A percentile compares a stretch with the other conserved stretches of the same genome.
These are phyloP conservation scores for Listrodromus nycthemerus DNA, from an alignment of 2,888 invertebrate genomes.

Conservation along the genomic window DNA sequence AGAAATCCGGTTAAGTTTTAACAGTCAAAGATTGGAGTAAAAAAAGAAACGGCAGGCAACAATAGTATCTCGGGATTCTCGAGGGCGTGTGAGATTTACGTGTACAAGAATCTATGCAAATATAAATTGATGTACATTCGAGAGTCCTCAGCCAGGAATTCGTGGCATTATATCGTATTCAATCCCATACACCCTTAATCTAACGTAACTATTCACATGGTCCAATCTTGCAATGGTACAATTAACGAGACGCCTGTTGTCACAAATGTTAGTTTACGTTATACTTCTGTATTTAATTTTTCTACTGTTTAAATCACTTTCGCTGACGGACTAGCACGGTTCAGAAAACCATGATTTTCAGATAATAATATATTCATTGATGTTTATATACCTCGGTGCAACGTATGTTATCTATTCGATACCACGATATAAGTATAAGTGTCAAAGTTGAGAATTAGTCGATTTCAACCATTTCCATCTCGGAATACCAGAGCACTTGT, in stretches of 20 bases:
- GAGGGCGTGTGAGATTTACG: conserved; percentile 53
- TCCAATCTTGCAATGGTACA: conserved; percentile 39
- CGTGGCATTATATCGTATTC: conserved; percentile 55
- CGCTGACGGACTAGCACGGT: neutral
- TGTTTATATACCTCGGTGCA: too few relatives aligned
- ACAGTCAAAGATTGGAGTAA: conserved; percentile 69
- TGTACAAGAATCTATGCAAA: conserved; percentile 4
- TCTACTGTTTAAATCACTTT: neutral
- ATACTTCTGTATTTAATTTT: conserved; percentile 7
- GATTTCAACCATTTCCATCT: too few relatives aligned
- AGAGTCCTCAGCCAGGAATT: conserved; percentile 62
- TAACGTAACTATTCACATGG: conserved; percentile 41
- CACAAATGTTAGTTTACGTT: conserved; percentile 58
- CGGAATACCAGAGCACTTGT: too few relatives aligned
- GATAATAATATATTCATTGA: too few relatives aligned
- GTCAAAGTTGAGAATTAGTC: too few relatives aligned
- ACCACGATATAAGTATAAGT: too few relatives aligned
- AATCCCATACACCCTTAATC: conserved; percentile 56
- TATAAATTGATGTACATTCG: conserved; percentile 50
- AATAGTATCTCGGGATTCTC: conserved; percentile 58
- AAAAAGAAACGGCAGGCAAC: conserved; percentile 64
- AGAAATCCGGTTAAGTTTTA: conserved; percentile 81
- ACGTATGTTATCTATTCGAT: too few relatives aligned
- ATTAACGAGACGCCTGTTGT: conserved; percentile 11
- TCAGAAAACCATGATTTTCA: too few relatives aligned